These are phyloP conservation scores for Canis aureus DNA, from an alignment of 2,113 vertebrate species.

Conservation along the genomic window DNA sequence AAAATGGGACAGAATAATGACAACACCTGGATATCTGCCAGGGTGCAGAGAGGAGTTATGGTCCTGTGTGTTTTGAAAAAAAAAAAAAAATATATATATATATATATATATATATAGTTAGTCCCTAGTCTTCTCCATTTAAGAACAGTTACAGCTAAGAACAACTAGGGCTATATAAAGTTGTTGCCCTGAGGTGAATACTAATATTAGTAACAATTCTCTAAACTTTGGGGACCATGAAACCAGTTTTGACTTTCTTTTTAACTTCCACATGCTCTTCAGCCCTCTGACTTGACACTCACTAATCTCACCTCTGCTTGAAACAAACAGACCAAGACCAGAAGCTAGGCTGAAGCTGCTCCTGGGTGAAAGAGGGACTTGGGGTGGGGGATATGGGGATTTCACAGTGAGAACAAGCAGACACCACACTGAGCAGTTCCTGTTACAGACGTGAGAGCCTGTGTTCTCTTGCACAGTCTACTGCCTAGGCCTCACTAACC, in stretches of 20 bases:
- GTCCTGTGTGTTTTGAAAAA: background rate
- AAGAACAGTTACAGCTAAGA: background rate
- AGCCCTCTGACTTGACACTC: background rate
- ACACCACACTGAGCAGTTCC: background rate
- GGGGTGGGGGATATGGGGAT: background rate
- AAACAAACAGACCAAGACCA: background rate
- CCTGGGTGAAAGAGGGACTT: background rate
- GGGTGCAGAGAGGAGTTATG: no score
- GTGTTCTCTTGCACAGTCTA: background rate
- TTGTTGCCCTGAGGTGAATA: background rate
- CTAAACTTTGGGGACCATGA: background rate
- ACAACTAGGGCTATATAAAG: background rate
- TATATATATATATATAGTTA: background rate
- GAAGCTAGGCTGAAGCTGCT: background rate
- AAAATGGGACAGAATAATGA: background rate
- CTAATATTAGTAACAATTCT: background rate
- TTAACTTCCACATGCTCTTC: background rate
- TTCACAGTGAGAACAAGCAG: no score
- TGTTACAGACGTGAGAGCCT: background rate
- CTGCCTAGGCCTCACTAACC: background rate
- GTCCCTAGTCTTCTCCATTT: background rate
- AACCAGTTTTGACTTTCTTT: background rate
- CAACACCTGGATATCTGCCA: accelerated
- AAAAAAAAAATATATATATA: no score
- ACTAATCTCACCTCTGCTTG: background rate